phyloP scores from a whole-genome alignment of 2,113 vertebrate species.

The Accipiter virgatus region DNA sequence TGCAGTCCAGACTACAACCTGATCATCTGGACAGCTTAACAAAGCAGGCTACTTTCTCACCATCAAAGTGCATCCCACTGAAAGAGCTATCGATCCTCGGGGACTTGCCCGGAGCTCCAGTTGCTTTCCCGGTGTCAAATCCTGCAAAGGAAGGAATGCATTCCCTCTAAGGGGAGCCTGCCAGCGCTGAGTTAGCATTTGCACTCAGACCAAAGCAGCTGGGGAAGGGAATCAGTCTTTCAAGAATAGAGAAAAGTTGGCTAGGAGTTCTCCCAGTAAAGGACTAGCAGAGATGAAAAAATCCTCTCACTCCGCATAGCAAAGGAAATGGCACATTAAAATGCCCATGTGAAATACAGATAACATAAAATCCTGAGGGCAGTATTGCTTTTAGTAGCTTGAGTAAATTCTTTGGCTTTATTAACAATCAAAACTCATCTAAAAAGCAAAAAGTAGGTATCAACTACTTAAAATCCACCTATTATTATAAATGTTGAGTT shows the following conservation, averaged over 20 bases:
- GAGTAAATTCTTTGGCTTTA: slow-evolving; percentile 9
- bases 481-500: neutral
- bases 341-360: neutral
- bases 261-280: slow-evolving; percentile 17
- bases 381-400: neutral
- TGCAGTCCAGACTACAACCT: neutral
- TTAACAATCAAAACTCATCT: slow-evolving; percentile 16
- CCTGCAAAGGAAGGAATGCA: slow-evolving; percentile 35
- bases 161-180: neutral
- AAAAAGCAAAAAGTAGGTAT: neutral
- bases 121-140: slow-evolving; percentile 6
- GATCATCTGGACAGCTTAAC: slow-evolving; percentile 48
- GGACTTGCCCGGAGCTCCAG: slow-evolving; percentile 15
- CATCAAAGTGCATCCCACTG: slow-evolving; percentile 64
- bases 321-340: slow-evolving; percentile 50
- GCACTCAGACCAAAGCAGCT: slow-evolving; percentile 30
- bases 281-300: neutral
- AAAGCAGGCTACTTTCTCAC: slow-evolving; percentile 56
- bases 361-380: slow-evolving; percentile 17
- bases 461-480: neutral
- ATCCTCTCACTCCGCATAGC: neutral
- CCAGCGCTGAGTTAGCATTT: slow-evolving; percentile 58
- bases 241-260: neutral
- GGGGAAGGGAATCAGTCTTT: neutral
- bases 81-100: slow-evolving; percentile 48